Base-by-base conservation (phyloP, 2,797 vertebrate species). In the Sebastes variabilis region DNA sequence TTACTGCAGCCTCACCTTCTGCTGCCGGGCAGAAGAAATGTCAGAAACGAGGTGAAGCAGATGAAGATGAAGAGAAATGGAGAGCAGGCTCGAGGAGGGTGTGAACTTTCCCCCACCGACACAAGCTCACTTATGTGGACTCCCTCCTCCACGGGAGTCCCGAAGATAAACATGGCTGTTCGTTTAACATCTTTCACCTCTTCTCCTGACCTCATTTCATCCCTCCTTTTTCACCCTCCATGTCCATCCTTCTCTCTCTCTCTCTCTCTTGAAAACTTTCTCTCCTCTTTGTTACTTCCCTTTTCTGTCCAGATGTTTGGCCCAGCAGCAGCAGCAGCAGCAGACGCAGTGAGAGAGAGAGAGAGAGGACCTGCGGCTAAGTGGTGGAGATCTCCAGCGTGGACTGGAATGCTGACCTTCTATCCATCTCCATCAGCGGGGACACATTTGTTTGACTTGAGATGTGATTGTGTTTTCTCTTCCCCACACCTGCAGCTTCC, bases 401-500 rank as follows among this genome's bases (percentile, higher is more conserved):
- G 90, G 90, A 90, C 84, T 81, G 95, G 95, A 96, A 96, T 96
- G 94, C 93, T 92, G 88, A 88, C 91, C 90, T 89, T 90, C 90
- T 54, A 96, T 96, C 95, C 89, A 91, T 96, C 94, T 96, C 92
- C 93, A 94, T 95, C 93, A 93, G 86, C 62, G 69, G 87, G 88
- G 89, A 89, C 75, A 61, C 89, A 84, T 92, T 89, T 92, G 93
- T 93, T 94, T 94, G 92, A 95, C 94, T 94, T 94, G 93, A 90
- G 88, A 84, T 94, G 92, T 92, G 93, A 94, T 94, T 89, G 90
- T 94, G 93, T 94, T 94, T 94, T 94, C 93, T 93, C 94, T 94
- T 93, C 91, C 87, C 90, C 94, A 93, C 95, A 96, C 95, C 95
- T 96, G 95, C 91, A 89, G 91, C 83, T 93, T 95, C 93, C 94